Conservation (phyloP, 2,888 invertebrate species). For the Apotomis betuletana region DNA sequence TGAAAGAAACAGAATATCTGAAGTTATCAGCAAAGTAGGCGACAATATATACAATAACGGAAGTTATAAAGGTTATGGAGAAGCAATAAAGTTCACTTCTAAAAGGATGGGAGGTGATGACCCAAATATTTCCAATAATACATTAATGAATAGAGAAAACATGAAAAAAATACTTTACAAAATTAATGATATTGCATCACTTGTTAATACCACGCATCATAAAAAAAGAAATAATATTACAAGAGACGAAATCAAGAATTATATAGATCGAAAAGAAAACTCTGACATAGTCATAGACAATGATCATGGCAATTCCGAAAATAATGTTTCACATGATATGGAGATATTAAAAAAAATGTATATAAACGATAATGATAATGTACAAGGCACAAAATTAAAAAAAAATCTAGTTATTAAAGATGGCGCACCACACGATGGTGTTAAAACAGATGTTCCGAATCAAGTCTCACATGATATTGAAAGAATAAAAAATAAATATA, state of each 20-base stretch:
- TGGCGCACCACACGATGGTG: too few species aligned
- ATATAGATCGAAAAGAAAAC: background rate
- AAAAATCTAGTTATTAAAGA: too few species aligned
- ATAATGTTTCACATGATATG: background rate
- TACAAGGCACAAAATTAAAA: too few species aligned
- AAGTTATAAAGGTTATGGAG: background rate
- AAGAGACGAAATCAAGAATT: background rate
- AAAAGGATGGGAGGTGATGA: background rate
- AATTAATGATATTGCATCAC: background rate
- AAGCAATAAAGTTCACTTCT: background rate
- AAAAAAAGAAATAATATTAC: background rate
- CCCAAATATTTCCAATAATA: background rate
- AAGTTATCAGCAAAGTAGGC: constrained; percentile 16
- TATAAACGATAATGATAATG: background rate
- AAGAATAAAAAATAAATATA: background rate
- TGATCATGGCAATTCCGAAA: background rate
- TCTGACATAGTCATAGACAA: background rate
- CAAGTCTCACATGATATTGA: background rate
- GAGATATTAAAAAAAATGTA: background rate
- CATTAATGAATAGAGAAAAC: background rate
- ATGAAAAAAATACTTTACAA: background rate
- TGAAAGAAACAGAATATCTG: background rate
- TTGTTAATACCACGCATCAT: background rate
- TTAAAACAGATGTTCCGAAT: background rate
- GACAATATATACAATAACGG: background rate